Evolutionary conservation across 2,888 invertebrate species (phyloP).

Genomic region (Ecliptopera silaceata): DNA sequence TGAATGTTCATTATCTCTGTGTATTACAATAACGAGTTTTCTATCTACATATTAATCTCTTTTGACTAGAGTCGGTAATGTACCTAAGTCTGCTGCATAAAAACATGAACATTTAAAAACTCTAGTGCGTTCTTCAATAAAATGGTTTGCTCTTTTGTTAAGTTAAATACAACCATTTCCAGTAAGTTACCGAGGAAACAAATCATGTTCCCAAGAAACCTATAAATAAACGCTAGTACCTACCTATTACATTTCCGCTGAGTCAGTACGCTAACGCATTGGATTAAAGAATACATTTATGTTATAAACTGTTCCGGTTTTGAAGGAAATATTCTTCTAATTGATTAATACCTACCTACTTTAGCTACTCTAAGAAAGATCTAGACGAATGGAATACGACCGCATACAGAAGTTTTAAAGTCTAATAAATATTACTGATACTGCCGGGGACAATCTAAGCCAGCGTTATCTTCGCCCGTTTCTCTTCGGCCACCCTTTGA

Average conservation of each 20-base stretch:
- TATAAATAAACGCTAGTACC: neutral
- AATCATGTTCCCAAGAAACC: neutral
- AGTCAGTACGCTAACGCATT: too few species aligned
- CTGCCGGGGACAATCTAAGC: slow-evolving; percentile 7
- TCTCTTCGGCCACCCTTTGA: slow-evolving; percentile 21
- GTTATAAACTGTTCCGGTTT: slow-evolving; percentile 24
- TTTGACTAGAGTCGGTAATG: too few species aligned
- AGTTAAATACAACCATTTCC: neutral
- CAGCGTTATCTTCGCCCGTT: slow-evolving; percentile 3
- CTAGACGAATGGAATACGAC: too few species aligned
- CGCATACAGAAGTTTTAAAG: too few species aligned
- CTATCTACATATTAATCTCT: too few species aligned
- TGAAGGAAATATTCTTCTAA: slow-evolving; percentile 30
- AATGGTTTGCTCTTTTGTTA: too few species aligned
- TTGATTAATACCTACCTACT: slow-evolving; percentile 21
- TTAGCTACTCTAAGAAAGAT: too few species aligned
- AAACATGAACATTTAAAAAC: too few species aligned
- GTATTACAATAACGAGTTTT: too few species aligned
- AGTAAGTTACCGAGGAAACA: neutral
- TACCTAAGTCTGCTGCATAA: too few species aligned
- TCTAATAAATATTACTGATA: neutral
- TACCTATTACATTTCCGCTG: slow-evolving; percentile 11
- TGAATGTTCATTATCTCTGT: too few species aligned
- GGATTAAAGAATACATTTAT: slow-evolving; percentile 17
- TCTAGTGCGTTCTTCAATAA: too few species aligned